Base-by-base conservation (phyloP, 2,113 vertebrate species). In the Dunckerocampus dactyliophorus region DNA sequence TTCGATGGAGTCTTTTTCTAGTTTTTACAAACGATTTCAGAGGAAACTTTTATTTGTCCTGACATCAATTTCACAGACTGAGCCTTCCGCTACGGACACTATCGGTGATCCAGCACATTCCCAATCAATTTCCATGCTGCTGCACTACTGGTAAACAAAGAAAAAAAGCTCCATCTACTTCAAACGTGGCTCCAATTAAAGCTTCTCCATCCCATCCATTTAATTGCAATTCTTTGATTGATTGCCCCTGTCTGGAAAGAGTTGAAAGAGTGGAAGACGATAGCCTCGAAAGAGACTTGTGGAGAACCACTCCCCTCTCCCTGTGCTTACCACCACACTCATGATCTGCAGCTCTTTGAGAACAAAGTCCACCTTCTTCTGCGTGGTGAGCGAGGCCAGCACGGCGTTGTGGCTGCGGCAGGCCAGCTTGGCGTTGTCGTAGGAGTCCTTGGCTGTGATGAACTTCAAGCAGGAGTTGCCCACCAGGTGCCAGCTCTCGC, bases 331-430 rank as follows among this genome's bases (percentile, higher is more conserved):
- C 85, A 76, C 84, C 49, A 93, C 85, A 45, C 94, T 93, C 88
- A 95, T 92, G 62, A 90, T 92, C 85, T 93, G 92, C 67, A 99
- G 88, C 85, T 98, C 94, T 86, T 97, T 98, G 54, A 98, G 82
- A 56, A 99, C 92, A 79, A 98, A 98, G 59, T 99, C 95, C 52
- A 97, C 94, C 76, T 98, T 95, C 73, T 98, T 97, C 85, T 92
- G 93, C 0, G 93, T 92, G 19, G 95, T 98, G 56, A 99, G 95
- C 1, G 97, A 99, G 37, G 95, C 95, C 85, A 98, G 86, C 19
- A 92, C 85, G 10, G 94, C 95, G 15, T 91, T 95, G 2, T 87
- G 93, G 79, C 87, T 92, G 53, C 94, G 89, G 80, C 97, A 99
- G 74, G 90, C 91, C 77, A 98, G 87, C 64, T 98, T 96, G 69